phyloP scores from a whole-genome alignment of 2,888 invertebrate species.

The Creontiades dilutus region DNA sequence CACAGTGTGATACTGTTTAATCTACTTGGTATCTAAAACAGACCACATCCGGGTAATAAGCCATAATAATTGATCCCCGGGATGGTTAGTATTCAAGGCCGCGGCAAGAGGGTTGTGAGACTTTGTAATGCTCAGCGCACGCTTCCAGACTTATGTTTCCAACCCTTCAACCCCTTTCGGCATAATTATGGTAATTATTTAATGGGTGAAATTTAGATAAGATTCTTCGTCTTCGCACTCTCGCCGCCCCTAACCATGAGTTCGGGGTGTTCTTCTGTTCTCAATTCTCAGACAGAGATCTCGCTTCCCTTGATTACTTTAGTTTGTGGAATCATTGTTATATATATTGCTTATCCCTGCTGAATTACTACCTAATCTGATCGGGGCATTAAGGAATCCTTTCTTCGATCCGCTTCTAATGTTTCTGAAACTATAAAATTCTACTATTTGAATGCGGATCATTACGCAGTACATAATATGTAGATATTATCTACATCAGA shows the following conservation, averaged over 20 bases:
- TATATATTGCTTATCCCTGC: too few species aligned
- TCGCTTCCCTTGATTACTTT: too few species aligned
- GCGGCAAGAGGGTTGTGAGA: conserved; percentile 8
- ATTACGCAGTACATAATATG: too few species aligned
- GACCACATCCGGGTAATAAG: neutral
- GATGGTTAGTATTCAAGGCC: conserved; percentile 9
- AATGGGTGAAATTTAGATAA: conserved; percentile 21
- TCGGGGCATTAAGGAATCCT: too few species aligned
- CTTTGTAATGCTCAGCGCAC: conserved; percentile 9
- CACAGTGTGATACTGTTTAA: neutral
- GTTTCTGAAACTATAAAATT: too few species aligned
- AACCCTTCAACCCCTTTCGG: neutral
- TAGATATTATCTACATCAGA: too few species aligned
- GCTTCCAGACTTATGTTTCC: conserved; percentile 21
- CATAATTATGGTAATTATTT: conserved; percentile 34
- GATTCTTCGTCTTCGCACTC: neutral
- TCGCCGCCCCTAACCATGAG: neutral
- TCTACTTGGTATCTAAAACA: neutral
- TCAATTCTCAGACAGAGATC: too few species aligned
- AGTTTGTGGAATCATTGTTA: too few species aligned
- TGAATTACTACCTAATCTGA: too few species aligned
- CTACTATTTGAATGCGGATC: too few species aligned
- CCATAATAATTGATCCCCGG: conserved; percentile 18
- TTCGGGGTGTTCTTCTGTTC: neutral
- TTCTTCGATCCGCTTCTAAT: too few species aligned